Base-by-base conservation (phyloP, 2,797 vertebrate species). In the Enteromius treurensis region DNA sequence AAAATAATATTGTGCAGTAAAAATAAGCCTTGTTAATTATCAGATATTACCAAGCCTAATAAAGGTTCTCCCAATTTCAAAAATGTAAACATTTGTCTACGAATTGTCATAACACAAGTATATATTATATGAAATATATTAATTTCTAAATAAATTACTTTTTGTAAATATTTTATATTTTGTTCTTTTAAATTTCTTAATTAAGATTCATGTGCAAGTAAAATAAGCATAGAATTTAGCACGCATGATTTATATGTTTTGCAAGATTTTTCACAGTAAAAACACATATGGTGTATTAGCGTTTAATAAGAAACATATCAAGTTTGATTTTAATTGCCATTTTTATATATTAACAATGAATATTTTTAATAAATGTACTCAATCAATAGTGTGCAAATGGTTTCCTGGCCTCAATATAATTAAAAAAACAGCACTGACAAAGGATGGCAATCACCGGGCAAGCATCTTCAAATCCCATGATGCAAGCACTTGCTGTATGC, bases 391-490 rank as follows among this genome's bases (percentile, higher is more conserved):
- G 11, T 45, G 42, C 5, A 74, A 53, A 74, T 74, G 71, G 71
- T 21, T 74, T 34, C 51, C 10, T 34, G 5, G 47, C 26, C 9
- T 64, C 64, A 67, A 26, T 21, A 53, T 49, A 19, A 53, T 58
- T 68, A 0, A 21, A 75, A 65, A 74, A 74, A 45, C 3, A 42
- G 47, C 6, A 67, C 17, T 75, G n/a, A 45, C 32, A 13, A 74
- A 45, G n/a, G 70, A 76, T 47, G 42, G 6, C 55, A 14, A 65
- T 53, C n/a, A 75, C 21, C 32, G 74, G 32, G 19, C 71, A 47
- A 45, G 49, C 0, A 14, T 47, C 73, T 68, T 77, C 19, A 76
- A 68, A 32, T 26, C 62, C 49, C 49, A 82, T 68, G 37, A 69
- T 32, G 32, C 42, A 17, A 82, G 23, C 64, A 55, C 60, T 55